Conservation (phyloP, 1,140 invertebrate genomes). For the Drosophila chauvacae region DNA sequence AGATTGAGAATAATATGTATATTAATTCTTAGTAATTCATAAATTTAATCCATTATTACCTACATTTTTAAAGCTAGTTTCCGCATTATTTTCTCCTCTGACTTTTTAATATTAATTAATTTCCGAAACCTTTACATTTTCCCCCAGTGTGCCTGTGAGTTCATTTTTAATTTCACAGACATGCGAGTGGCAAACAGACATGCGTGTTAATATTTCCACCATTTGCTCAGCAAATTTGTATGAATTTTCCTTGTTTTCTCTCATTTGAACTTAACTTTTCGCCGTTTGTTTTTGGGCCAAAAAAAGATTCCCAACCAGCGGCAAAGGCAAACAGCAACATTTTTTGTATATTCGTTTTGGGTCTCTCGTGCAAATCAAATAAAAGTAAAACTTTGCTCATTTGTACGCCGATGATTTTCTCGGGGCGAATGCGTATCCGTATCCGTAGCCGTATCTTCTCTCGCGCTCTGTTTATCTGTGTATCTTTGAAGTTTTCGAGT, state of each 20-base stretch:
- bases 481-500: slow-evolving; percentile 58
- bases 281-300: slow-evolving; percentile 50
- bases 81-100: too few relatives aligned
- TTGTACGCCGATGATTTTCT: slow-evolving; percentile 50
- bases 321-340: slow-evolving; percentile 6
- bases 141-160: slow-evolving; percentile 40
- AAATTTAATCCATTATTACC: neutral
- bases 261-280: slow-evolving; percentile 68
- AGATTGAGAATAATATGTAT: too few relatives aligned
- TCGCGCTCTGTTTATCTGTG: slow-evolving; percentile 26
- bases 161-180: slow-evolving; percentile 75
- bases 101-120: neutral
- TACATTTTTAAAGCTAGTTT: accelerated
- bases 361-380: slow-evolving; percentile 50
- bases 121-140: neutral
- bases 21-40: too few relatives aligned
- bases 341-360: slow-evolving; percentile 22
- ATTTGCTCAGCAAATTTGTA: slow-evolving; percentile 57
- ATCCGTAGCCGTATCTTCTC: slow-evolving; percentile 14
- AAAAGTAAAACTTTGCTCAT: slow-evolving; percentile 77
- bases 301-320: slow-evolving; percentile 17
- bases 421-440: slow-evolving; percentile 23
- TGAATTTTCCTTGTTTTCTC: slow-evolving; percentile 55
- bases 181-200: slow-evolving; percentile 56
- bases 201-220: slow-evolving; percentile 74